phyloP scores from a whole-genome alignment of 2,888 invertebrate genomes.

The Oligia fasciuncula region DNA sequence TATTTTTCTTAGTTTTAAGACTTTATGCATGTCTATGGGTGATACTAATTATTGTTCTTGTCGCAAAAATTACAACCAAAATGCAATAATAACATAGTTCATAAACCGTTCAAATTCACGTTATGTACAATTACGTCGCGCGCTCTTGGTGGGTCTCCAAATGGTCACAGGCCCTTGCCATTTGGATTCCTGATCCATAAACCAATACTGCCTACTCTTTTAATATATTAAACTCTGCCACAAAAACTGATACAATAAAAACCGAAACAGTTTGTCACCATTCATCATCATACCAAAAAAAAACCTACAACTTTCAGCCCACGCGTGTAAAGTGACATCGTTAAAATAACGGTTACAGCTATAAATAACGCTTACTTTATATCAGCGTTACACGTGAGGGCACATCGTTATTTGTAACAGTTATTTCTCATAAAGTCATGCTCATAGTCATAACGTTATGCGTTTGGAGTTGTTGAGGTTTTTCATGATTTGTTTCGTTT shows the following conservation, averaged over 20 bases:
- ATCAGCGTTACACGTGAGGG: slow-evolving; percentile 65
- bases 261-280: slow-evolving; percentile 12
- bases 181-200: neutral
- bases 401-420: slow-evolving; percentile 63
- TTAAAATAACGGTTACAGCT: slow-evolving; percentile 63
- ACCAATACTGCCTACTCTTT: neutral
- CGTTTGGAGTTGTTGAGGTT: slow-evolving; percentile 24
- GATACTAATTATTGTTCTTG: neutral
- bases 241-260: slow-evolving; percentile 7
- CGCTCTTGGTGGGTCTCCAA: neutral
- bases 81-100: neutral
- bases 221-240: neutral
- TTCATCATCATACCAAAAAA: slow-evolving; percentile 21
- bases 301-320: slow-evolving; percentile 46
- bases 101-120: neutral
- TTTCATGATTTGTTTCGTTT: neutral
- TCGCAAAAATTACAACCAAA: neutral
- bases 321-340: slow-evolving; percentile 58
- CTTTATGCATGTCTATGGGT: neutral
- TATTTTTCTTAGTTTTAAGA: neutral
- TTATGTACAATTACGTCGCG: too few relatives aligned
- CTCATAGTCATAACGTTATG: slow-evolving; percentile 34
- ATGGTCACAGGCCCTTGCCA: too few relatives aligned
- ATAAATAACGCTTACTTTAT: slow-evolving; percentile 65
- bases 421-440: slow-evolving; percentile 55